Evolutionary conservation across 2,797 vertebrate species (phyloP).

Genomic region (Sciaenops ocellatus): DNA sequence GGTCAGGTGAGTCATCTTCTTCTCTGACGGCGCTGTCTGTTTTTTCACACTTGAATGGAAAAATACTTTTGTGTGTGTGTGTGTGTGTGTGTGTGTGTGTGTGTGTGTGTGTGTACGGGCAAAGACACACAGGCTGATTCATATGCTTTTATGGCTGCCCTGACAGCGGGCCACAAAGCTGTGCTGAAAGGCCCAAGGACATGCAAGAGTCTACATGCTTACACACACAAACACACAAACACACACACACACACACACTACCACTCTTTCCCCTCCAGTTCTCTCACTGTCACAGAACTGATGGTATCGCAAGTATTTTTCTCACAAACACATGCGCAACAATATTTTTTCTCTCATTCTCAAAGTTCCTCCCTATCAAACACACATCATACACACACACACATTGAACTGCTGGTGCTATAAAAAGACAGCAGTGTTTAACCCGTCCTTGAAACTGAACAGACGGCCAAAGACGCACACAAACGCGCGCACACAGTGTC

Average conservation of each 20-base stretch:
- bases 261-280: constrained; percentile 23
- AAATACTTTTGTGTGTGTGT: constrained; percentile 61
- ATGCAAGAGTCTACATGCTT: constrained; percentile 53
- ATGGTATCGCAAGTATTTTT: constrained; percentile 29
- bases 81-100: not conserved
- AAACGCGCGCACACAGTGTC: constrained; percentile 21
- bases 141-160: constrained; percentile 60
- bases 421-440: constrained; percentile 80
- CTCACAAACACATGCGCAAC: not conserved
- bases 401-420: constrained; percentile 63
- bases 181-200: constrained; percentile 69
- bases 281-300: constrained; percentile 12
- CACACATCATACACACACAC: constrained; percentile 1
- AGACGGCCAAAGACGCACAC: constrained; percentile 55
- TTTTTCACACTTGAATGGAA: constrained; percentile 78
- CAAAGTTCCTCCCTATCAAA: constrained; percentile 18
- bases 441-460: constrained; percentile 79
- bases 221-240: constrained; percentile 10
- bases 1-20: constrained; percentile 77
- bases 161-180: constrained; percentile 61
- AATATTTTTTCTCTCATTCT: constrained; percentile 35
- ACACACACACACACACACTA: constrained; percentile 10
- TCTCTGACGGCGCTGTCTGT: constrained; percentile 62
- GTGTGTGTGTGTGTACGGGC: not conserved
- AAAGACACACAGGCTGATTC: constrained; percentile 59